Conservation (phyloP, 2,113 vertebrate genomes). For the Suricata suricatta region DNA sequence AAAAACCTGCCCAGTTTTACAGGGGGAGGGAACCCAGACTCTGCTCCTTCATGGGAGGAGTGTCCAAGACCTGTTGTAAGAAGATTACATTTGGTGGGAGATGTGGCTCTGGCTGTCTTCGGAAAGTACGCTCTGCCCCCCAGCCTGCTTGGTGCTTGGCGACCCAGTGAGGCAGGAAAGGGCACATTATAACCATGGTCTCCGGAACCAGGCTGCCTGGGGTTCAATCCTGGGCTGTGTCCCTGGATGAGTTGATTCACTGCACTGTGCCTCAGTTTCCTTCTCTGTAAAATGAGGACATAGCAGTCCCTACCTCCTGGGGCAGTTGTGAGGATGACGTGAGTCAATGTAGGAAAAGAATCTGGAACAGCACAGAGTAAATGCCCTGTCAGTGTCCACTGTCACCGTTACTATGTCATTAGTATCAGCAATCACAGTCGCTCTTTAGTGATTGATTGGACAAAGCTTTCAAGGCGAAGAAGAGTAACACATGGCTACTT, state of each 20-base stretch:
- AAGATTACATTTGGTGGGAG: background rate
- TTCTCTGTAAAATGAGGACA: background rate
- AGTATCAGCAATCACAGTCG: background rate
- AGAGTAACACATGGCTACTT: background rate
- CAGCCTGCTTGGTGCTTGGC: accelerated
- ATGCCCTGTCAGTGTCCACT: background rate
- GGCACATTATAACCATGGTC: no score
- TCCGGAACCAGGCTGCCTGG: background rate
- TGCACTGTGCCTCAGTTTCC: background rate
- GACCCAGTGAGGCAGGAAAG: background rate
- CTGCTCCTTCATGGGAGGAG: background rate
- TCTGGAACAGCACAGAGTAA: background rate
- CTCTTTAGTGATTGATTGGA: background rate
- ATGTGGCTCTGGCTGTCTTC: background rate
- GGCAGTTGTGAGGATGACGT: background rate
- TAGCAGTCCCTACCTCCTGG: background rate
- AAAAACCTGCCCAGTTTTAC: background rate
- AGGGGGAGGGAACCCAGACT: background rate
- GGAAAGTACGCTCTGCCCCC: background rate
- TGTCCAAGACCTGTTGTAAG: background rate
- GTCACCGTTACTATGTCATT: background rate
- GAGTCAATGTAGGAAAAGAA: background rate
- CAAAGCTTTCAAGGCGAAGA: background rate
- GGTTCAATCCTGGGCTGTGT: background rate
- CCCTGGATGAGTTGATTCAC: background rate